Evolutionary conservation across 2,113 vertebrate species (phyloP), one percentile per base, ranked within the genome.

Genomic region (Pituophis catenifer): DNA sequence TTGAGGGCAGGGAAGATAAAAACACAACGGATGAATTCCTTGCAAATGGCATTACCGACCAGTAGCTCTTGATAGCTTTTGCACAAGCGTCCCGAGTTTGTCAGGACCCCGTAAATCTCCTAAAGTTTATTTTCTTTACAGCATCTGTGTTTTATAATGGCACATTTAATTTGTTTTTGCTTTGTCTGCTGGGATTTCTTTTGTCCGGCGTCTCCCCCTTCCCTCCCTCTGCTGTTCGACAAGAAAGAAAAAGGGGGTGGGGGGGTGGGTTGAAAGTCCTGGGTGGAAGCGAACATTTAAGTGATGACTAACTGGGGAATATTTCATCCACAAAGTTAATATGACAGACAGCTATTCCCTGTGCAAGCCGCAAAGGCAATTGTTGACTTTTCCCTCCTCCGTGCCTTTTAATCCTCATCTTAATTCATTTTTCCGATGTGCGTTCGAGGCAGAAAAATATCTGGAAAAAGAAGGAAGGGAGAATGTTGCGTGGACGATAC

Each of bases 101-200:
- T 98, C 98, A 98, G 97, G 98, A 98, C 94, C 94, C 98, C 97
- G 97, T 99, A 99, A 99, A 99, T 99, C 99, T 98, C 97, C 96
- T 94, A 94, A 98, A 98, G 98, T 98, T 99, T 99, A 98, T 99
- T 99, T 99, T 99, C 98, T 97, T 99, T 98, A 97, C 98, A 99
- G 98, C 98, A 99, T 99, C 98, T 99, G 98, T 98, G 98, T 99
- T 99, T 99, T 99, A 99, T 99, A 99, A 99, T 97, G 97, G 98
- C 96, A 96, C 98, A 98, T 98, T 99, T 98, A 98, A 99, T 99
- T 99, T 99, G 98, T 99, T 99, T 99, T 99, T 97, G 96, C 98
- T 98, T 97, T 96, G 98, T 98, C 99, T 98, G 96, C 94, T 97
- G 98, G 98, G 99, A 98, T 98, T 98, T 97, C 97, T 98, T 98